Evolutionary conservation across 2,113 vertebrate species (phyloP).

Genomic region (Anguilla rostrata): DNA sequence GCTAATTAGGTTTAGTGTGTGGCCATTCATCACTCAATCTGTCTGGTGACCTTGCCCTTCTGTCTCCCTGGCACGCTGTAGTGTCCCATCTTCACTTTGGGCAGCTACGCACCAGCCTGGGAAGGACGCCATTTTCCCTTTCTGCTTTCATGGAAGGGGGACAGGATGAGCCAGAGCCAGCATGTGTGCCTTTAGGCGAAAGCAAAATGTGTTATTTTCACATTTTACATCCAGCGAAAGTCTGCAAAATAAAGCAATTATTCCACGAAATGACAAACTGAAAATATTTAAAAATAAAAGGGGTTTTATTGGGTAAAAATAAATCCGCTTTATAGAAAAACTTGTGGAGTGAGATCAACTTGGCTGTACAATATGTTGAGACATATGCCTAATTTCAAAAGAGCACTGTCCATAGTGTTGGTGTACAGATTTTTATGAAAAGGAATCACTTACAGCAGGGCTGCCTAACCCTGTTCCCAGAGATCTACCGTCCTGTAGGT

Average conservation of each 20-base stretch:
- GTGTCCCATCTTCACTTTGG: slow-evolving; percentile 50
- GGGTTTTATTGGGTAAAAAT: not conserved
- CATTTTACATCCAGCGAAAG: slow-evolving; percentile 35
- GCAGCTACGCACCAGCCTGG: slow-evolving; percentile 46
- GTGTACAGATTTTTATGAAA: not conserved
- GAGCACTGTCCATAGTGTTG: not conserved
- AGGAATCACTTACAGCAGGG: not conserved
- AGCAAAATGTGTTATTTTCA: slow-evolving; percentile 60
- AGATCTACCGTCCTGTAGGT: too few species aligned
- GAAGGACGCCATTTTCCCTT: slow-evolving; percentile 65
- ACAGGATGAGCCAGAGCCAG: slow-evolving; percentile 43
- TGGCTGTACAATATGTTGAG: not conserved
- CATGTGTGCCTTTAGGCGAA: slow-evolving; percentile 57
- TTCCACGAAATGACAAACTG: not conserved
- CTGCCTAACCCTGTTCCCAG: too few species aligned
- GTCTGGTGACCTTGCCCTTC: slow-evolving; percentile 70
- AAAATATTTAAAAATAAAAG: not conserved
- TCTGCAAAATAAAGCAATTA: not conserved
- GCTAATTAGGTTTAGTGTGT: slow-evolving; percentile 70
- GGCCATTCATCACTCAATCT: slow-evolving; percentile 68
- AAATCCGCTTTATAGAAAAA: not conserved
- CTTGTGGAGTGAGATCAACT: not conserved
- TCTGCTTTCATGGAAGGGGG: slow-evolving; percentile 40
- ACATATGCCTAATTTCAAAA: not conserved
- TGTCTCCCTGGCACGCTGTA: slow-evolving; percentile 62